Conservation (phyloP, 2,888 invertebrate species). For the Frankliniella fusca region DNA sequence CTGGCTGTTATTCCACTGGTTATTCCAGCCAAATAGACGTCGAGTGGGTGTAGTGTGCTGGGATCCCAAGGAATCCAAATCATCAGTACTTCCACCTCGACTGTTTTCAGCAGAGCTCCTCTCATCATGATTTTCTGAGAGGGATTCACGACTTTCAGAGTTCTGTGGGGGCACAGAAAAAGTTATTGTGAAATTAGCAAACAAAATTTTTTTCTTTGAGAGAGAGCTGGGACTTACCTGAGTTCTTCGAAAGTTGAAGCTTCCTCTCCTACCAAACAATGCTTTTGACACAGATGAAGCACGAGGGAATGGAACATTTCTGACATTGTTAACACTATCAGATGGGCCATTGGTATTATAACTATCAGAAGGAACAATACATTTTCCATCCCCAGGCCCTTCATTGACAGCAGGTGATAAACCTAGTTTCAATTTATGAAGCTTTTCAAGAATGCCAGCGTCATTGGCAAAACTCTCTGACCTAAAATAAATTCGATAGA, state of each 20-base stretch:
- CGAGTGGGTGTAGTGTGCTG: background rate
- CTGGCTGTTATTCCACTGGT: slow-evolving; percentile 13
- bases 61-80: slow-evolving; percentile 34
- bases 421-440: slow-evolving; percentile 44
- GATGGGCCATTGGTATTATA: background rate
- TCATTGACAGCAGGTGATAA: slow-evolving; percentile 21
- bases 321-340: background rate
- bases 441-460: slow-evolving; percentile 67
- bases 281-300: slow-evolving; percentile 35
- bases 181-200: background rate
- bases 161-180: background rate
- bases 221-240: background rate
- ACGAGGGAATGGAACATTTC: slow-evolving; percentile 25
- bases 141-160: slow-evolving; percentile 41
- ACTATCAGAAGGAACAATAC: background rate
- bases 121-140: slow-evolving; percentile 38
- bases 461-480: slow-evolving; percentile 78
- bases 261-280: slow-evolving; percentile 39
- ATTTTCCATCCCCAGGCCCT: background rate
- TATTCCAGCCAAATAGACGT: background rate
- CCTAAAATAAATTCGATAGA: slow-evolving; percentile 38
- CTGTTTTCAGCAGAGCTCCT: slow-evolving; percentile 34
- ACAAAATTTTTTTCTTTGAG: background rate
- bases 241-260: slow-evolving; percentile 36
- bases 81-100: slow-evolving; percentile 37